A percentile compares a stretch with the other conserved stretches of the same genome.
phyloP scores from a whole-genome alignment of 2,888 invertebrate species.

The Apodemia hepburni region DNA sequence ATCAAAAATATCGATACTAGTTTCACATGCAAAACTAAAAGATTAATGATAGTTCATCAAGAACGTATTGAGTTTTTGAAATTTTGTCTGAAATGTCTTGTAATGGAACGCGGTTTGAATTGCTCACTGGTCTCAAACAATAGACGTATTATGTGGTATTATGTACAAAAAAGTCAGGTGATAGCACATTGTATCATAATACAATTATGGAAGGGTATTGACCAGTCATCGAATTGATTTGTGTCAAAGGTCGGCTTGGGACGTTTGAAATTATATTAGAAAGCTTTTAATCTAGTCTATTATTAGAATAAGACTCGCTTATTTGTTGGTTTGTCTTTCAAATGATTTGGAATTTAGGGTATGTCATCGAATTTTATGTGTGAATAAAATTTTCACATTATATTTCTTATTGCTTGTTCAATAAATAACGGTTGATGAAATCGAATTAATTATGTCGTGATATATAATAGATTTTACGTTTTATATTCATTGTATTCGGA shows the following conservation, averaged over 20 bases:
- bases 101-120: conserved; percentile 41
- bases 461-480: conserved; percentile 1
- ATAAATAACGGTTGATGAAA: conserved; percentile 1
- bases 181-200: conserved; percentile 55
- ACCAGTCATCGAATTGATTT: conserved; percentile 59
- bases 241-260: conserved; percentile 47
- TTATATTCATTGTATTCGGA: background rate
- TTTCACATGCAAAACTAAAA: conserved; percentile 20
- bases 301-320: conserved; percentile 38
- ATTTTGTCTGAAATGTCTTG: conserved; percentile 29
- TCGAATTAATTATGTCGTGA: conserved; percentile 3
- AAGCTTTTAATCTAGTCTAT: conserved; percentile 57
- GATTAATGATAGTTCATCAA: conserved; percentile 32
- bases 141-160: conserved; percentile 63
- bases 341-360: conserved; percentile 35
- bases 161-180: conserved; percentile 56
- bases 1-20: background rate
- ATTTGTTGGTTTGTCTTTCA: conserved; percentile 39
- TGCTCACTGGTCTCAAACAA: conserved; percentile 64
- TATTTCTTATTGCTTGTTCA: conserved; percentile 2
- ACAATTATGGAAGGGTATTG: conserved; percentile 49
- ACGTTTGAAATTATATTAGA: conserved; percentile 43
- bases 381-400: conserved; percentile 5
- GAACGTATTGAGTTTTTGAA: conserved; percentile 29
- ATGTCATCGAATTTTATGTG: conserved; percentile 15